phyloP scores from a whole-genome alignment of 2,888 invertebrate species.

The Alsophila aescularia region DNA sequence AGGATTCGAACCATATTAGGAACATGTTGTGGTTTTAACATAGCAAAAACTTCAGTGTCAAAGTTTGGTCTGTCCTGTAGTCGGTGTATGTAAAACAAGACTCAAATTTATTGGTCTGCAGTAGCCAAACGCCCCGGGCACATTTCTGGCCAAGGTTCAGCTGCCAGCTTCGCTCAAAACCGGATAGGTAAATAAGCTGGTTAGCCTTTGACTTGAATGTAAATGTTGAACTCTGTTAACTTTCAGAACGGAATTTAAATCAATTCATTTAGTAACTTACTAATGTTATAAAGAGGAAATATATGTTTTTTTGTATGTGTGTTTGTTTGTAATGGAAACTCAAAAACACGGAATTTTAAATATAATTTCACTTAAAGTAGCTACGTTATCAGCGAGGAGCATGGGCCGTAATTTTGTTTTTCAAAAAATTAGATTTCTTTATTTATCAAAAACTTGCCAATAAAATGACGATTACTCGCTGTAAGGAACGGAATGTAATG shows the following conservation, averaged over 20 bases:
- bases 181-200: constrained; percentile 33
- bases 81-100: constrained; percentile 17
- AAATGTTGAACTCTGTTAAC: constrained; percentile 21
- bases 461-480: no score
- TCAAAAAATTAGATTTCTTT: no score
- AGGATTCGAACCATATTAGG: not conserved
- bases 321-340: no score
- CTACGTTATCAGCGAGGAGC: no score
- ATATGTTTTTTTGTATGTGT: not conserved
- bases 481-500: no score
- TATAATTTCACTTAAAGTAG: no score
- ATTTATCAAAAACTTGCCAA: no score
- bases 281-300: not conserved
- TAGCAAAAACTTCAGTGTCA: constrained; percentile 7
- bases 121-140: constrained; percentile 35
- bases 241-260: constrained; percentile 11
- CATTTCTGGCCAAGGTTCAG: constrained; percentile 35
- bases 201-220: constrained; percentile 33
- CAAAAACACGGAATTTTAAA: no score
- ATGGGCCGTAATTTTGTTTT: no score
- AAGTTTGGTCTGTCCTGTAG: not conserved
- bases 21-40: not conserved
- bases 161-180: constrained; percentile 23
- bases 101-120: constrained; percentile 31
- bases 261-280: not conserved